Evolutionary conservation across 2,797 vertebrate genomes (phyloP), one percentile per base, ranked within the genome.

Genomic region (Atherinosoma microstoma): DNA sequence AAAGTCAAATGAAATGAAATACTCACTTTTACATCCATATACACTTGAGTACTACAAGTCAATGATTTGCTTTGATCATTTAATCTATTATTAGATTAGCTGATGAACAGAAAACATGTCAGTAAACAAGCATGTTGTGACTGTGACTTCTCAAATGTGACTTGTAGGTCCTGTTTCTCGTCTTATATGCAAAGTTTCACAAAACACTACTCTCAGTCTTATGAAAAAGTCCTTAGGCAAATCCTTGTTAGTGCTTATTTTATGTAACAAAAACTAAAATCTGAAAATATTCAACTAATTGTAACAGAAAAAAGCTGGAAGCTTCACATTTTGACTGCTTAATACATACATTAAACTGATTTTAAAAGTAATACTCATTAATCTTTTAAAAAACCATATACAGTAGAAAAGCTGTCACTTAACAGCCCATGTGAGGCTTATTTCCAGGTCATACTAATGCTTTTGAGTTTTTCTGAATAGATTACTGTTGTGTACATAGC

Each of bases 1-100:
- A 83, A 81, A 73, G 71, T 80, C 49, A 58, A 75, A 74, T 34
- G 34, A 56, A 49, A 62, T 53, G 1, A 67, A 58, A 45, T 2
- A 1, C 40, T 64, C 15, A 7, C 30, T 58, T 78, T 67, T 54
- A 29, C 9, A 60, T 54, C 13, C 40, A 35, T 42, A 32, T 2
- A 13, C 18, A 7, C 27, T 16, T 34, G n/a, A 40, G 59, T 32
- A 45, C 35, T 34, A 45, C 47, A 27, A 29, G n/a, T 3, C n/a
- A 40, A 18, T 47, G 13, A 66, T 42, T 70, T 12, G 4, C 53
- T 58, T 24, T 63, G 47, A 67, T 70, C 18, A 45, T 18, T 18
- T 45, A n/a, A 70, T 67, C 20, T 20, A 29, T 24, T 66, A 63
- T 34, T 30, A 9, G 0, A 15, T 76, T 24, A 27, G 4, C 32